Conservation (phyloP, 2,888 invertebrate species). For the Noctua comes region DNA sequence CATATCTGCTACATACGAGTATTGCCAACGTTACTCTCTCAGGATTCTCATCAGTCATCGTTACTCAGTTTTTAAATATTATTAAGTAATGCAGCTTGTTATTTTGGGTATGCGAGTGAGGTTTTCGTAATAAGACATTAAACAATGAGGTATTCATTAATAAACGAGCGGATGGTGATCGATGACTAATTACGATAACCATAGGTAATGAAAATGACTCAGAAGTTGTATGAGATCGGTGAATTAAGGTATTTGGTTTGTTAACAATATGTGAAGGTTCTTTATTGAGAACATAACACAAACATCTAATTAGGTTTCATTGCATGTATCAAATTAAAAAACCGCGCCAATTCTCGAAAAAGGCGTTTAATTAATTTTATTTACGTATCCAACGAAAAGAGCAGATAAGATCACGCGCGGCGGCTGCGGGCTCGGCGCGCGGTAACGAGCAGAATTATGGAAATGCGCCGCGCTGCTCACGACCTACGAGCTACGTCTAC, state of each 20-base stretch:
- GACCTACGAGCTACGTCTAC: constrained; percentile 62
- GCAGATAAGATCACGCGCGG: constrained; percentile 75
- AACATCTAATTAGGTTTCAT: constrained; percentile 36
- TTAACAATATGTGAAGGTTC: constrained; percentile 12
- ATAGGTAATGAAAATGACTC: constrained; percentile 2
- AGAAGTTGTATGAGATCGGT: neutral
- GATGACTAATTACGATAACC: constrained; percentile 14
- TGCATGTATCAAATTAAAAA: constrained; percentile 35
- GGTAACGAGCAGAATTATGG: constrained; percentile 86
- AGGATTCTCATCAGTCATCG: constrained; percentile 49
- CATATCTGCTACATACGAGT: constrained; percentile 49
- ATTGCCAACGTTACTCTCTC: constrained; percentile 47
- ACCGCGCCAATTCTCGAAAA: constrained; percentile 29
- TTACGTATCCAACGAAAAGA: constrained; percentile 72
- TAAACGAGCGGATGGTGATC: constrained; percentile 3
- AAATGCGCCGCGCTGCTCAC: constrained; percentile 75
- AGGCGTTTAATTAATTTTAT: constrained; percentile 76
- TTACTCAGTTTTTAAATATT: constrained; percentile 41
- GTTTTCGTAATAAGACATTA: constrained; percentile 20
- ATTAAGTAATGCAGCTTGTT: constrained; percentile 22
- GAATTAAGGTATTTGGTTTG: neutral
- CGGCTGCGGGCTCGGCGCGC: constrained; percentile 57
- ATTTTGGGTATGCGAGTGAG: constrained; percentile 19
- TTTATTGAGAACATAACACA: constrained; percentile 18
- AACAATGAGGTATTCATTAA: constrained; percentile 18